Evolutionary conservation across 2,797 vertebrate species (phyloP).

Genomic region (Fistularia tabacaria): DNA sequence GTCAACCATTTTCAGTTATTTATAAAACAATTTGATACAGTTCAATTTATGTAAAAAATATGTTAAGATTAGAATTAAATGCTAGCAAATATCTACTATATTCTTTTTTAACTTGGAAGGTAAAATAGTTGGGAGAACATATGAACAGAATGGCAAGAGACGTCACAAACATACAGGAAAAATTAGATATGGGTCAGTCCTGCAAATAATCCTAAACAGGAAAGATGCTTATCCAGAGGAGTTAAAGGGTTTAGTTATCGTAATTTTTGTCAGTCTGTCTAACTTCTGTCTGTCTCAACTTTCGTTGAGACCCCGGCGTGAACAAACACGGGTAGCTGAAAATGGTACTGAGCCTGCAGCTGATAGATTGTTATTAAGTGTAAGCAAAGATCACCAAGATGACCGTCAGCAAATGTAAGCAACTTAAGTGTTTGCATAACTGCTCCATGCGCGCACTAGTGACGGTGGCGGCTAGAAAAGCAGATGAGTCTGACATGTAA

Average conservation of each 20-base stretch:
- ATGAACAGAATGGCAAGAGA: background rate
- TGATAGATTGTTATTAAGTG: background rate
- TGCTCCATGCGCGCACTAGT: conserved; percentile 29
- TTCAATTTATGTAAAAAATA: too few species aligned
- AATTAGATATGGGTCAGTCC: conserved; percentile 42
- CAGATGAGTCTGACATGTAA: conserved; percentile 63
- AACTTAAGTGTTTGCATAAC: conserved; percentile 43
- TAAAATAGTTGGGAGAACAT: background rate
- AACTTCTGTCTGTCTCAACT: conserved; percentile 23
- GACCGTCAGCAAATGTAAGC: conserved; percentile 24
- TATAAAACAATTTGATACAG: too few species aligned
- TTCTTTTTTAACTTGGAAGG: background rate
- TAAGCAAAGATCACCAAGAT: conserved; percentile 11
- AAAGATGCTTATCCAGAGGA: conserved; percentile 48
- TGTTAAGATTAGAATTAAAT: too few species aligned
- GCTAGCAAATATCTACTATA: too few species aligned
- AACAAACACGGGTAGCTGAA: conserved; percentile 7
- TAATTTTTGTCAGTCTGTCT: conserved; percentile 32
- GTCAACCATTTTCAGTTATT: too few species aligned
- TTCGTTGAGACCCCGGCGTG: background rate
- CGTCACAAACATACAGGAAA: background rate
- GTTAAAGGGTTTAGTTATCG: conserved; percentile 46
- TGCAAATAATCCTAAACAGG: conserved; percentile 38
- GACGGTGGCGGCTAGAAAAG: conserved; percentile 34
- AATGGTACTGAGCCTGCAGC: background rate